A percentile compares a stretch with the other conserved stretches of the same genome.
Conservation (phyloP, 2,888 invertebrate genomes). For the Trissoscelio sp. region DNA sequence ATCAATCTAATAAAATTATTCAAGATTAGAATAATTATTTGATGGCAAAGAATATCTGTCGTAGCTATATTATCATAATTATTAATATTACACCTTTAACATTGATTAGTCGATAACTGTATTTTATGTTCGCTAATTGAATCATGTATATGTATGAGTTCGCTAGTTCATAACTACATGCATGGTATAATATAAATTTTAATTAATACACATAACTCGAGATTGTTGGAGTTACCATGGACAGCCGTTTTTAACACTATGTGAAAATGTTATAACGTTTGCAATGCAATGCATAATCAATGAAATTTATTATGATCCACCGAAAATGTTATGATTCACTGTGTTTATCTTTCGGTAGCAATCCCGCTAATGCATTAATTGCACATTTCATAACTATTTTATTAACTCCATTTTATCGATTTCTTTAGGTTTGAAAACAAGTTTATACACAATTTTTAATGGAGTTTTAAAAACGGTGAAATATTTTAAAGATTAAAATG, state of each 20-base stretch:
- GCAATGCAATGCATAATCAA: too few relatives aligned
- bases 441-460: too few relatives aligned
- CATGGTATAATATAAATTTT: conserved; percentile 28
- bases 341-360: background rate
- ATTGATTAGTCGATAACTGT: conserved; percentile 46
- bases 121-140: conserved; percentile 45
- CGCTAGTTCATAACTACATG: conserved; percentile 35
- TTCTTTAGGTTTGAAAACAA: too few relatives aligned
- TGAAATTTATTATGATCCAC: too few relatives aligned
- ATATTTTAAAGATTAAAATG: too few relatives aligned
- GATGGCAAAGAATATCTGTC: conserved; percentile 22
- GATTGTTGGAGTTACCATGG: background rate
- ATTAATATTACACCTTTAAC: conserved; percentile 21
- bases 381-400: too few relatives aligned
- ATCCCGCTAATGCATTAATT: background rate
- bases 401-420: too few relatives aligned
- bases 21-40: conserved; percentile 18
- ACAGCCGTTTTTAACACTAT: background rate
- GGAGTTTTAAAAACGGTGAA: too few relatives aligned
- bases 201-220: conserved; percentile 25
- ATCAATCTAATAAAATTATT: background rate
- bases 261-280: background rate
- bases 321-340: too few relatives aligned
- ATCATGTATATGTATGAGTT: conserved; percentile 34
- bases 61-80: conserved; percentile 28